A percentile compares a stretch with the other conserved stretches of the same genome.
These are phyloP conservation scores for Reinhardtius hippoglossoides DNA, from an alignment of 2,113 vertebrate genomes.

Conservation along the genomic window DNA sequence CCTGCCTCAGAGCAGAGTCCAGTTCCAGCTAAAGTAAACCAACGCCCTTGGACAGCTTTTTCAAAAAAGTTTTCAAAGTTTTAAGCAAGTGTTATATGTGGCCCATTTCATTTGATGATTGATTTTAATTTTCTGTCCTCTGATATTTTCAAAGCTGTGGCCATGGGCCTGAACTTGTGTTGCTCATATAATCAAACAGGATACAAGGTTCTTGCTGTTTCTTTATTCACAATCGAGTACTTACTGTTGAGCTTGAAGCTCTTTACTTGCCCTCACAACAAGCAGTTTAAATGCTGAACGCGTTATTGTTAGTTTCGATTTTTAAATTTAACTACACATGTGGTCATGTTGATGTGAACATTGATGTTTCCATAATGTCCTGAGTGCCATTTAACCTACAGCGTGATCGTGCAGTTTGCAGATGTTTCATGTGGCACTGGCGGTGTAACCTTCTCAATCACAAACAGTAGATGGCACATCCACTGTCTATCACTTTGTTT, in stretches of 20 bases:
- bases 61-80: not conserved
- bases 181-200: no score
- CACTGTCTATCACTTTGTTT: not conserved
- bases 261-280: not conserved
- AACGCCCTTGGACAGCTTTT: no score
- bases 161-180: no score
- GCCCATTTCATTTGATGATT: no score
- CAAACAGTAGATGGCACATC: not conserved
- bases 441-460: not conserved
- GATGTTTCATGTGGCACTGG: not conserved
- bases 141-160: no score
- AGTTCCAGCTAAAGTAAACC: no score
- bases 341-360: not conserved
- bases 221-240: not conserved
- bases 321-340: not conserved
- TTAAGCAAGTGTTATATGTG: no score
- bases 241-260: not conserved
- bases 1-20: no score
- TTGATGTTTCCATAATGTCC: not conserved
- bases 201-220: not conserved
- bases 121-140: no score
- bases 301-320: not conserved
- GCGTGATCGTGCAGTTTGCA: not conserved
- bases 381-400: not conserved
- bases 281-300: not conserved